Percentiles rank a stretch among this genome's conserved stretches.
Evolutionary conservation across 2,797 vertebrate genomes (phyloP).

Genomic region (Acrossocheilus fasciatus): DNA sequence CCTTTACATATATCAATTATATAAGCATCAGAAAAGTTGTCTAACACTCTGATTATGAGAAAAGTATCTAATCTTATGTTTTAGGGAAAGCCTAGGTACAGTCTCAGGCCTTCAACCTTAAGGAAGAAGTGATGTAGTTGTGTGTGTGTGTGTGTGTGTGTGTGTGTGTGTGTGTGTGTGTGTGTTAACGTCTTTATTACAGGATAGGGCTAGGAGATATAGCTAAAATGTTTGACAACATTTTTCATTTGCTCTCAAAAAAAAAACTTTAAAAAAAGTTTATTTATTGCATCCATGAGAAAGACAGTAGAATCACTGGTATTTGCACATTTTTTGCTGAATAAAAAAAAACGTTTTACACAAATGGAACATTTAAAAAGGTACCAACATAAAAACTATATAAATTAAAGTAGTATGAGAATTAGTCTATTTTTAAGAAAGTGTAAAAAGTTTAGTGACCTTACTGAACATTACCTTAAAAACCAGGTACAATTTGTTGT

Average conservation of each 20-base stretch:
- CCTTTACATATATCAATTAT: too few relatives aligned
- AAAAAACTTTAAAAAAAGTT: background rate
- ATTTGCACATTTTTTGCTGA: too few relatives aligned
- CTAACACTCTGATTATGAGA: background rate
- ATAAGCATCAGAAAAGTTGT: background rate
- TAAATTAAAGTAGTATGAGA: too few relatives aligned
- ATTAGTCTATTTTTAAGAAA: background rate
- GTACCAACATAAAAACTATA: background rate
- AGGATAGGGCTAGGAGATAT: background rate
- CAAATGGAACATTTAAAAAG: too few relatives aligned
- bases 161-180: too few relatives aligned
- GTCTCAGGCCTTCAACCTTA: background rate
- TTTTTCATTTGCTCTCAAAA: background rate
- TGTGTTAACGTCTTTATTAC: background rate
- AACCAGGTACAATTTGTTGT: background rate
- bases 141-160: too few relatives aligned
- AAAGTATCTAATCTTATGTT: background rate
- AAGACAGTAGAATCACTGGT: too few relatives aligned
- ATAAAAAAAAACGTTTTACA: too few relatives aligned
- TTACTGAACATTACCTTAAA: background rate
- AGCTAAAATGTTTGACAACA: too few relatives aligned
- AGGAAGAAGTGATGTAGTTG: background rate
- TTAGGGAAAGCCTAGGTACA: background rate
- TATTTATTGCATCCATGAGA: too few relatives aligned
- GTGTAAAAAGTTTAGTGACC: background rate